A percentile compares a stretch with the other conserved stretches of the same genome.
Evolutionary conservation across 2,888 invertebrate genomes (phyloP).

Genomic region (Nineta flava): DNA sequence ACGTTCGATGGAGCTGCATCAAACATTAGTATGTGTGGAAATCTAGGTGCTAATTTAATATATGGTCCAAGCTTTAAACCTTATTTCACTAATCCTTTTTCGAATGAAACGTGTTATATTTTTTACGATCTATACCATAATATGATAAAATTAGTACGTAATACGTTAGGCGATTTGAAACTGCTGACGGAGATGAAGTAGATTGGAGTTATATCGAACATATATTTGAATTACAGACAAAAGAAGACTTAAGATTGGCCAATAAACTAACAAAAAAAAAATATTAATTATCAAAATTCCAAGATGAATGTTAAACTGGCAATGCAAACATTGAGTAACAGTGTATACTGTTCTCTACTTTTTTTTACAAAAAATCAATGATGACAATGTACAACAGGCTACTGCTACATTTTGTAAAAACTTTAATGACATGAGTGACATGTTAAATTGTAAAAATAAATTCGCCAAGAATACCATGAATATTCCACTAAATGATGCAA

Average conservation of each 20-base stretch:
- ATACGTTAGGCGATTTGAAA: background rate
- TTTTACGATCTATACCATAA: slow-evolving; percentile 4
- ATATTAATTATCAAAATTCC: background rate
- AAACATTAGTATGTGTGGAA: slow-evolving; percentile 8
- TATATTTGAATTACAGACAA: background rate
- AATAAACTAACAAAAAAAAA: background rate
- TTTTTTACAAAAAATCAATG: background rate
- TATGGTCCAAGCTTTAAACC: slow-evolving; percentile 2
- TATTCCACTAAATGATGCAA: background rate
- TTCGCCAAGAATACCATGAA: background rate
- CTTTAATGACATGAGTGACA: background rate
- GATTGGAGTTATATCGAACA: background rate
- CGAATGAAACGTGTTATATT: background rate
- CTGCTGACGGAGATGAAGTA: background rate
- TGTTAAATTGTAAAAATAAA: background rate
- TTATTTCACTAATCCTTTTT: background rate
- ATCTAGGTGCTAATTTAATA: slow-evolving; percentile 9
- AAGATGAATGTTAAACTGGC: background rate
- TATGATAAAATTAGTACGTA: slow-evolving; percentile 5
- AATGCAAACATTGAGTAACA: too few species aligned
- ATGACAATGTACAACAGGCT: background rate
- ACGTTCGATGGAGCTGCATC: slow-evolving; percentile 10
- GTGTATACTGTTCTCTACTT: too few species aligned
- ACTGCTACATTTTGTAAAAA: background rate
- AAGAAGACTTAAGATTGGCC: background rate